Conservation (phyloP, 2,888 invertebrate genomes). For the Endomychus coccineus region DNA sequence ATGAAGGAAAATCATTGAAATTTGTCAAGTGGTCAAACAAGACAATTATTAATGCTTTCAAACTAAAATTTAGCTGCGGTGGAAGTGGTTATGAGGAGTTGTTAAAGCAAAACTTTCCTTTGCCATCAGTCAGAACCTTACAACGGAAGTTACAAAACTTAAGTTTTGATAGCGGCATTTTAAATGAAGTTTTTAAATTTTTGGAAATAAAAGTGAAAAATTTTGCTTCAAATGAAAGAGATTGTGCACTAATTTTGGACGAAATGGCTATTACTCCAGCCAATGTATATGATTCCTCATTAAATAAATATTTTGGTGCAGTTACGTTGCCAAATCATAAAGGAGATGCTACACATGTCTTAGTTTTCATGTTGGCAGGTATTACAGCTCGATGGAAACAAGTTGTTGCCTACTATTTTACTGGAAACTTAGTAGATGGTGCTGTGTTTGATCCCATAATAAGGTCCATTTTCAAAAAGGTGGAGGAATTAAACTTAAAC, state of each 20-base stretch:
- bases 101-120: slow-evolving; percentile 17
- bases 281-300: slow-evolving; percentile 14
- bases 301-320: slow-evolving; percentile 24
- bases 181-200: slow-evolving; percentile 20
- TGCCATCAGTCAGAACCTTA: slow-evolving; percentile 21
- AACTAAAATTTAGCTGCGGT: slow-evolving; percentile 19
- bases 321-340: slow-evolving; percentile 20
- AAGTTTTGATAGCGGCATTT: slow-evolving; percentile 20
- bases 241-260: slow-evolving; percentile 19
- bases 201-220: slow-evolving; percentile 16
- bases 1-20: slow-evolving; percentile 9
- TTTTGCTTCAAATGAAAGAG: slow-evolving; percentile 7
- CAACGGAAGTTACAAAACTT: slow-evolving; percentile 17
- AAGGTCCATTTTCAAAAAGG: slow-evolving; percentile 18
- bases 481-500: slow-evolving; percentile 17
- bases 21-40: slow-evolving; percentile 17
- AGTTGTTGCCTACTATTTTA: slow-evolving; percentile 27
- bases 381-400: slow-evolving; percentile 27
- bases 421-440: slow-evolving; percentile 22
- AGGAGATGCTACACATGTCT: slow-evolving; percentile 22
- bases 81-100: slow-evolving; percentile 19
- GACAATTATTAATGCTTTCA: slow-evolving; percentile 16
- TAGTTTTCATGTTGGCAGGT: slow-evolving; percentile 28
- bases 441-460: slow-evolving; percentile 20
- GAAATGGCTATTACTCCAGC: slow-evolving; percentile 22